Evolutionary conservation across 2,113 vertebrate genomes (phyloP), one percentile per base, ranked within the genome.

Genomic region (Sclerurus mexicanus): DNA sequence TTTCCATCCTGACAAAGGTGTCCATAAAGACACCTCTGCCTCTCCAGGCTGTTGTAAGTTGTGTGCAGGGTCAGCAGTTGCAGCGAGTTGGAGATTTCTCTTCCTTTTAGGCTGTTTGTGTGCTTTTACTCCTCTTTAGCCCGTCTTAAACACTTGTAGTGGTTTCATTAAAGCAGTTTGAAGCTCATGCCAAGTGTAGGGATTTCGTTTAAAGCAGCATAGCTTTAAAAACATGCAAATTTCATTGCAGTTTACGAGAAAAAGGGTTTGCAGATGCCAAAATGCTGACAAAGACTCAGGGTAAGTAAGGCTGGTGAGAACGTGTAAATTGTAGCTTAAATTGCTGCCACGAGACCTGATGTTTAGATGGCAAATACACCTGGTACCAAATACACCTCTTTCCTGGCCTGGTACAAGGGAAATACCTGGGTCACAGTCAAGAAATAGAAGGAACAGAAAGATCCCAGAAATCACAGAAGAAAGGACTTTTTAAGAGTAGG

Each of bases 151-250:
- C 23, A 15, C 47, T 76, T 93, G 25, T 74, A 30, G 16, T 47
- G 40, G 30, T 76, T 72, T 73, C 83, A 74, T 81, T 90, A 76
- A 84, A 80, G 73, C 59, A 40, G 24, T 83, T 83, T 77, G 31
- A 80, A 73, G 44, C 46, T 76, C 14, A 2, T 88, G 90, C 63
- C 74, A 76, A 66, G 56, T 25, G 33, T 11, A 13, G 31, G 46
- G 17, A 14, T 63, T 69, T 76, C 20, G 59, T 55, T 85, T 73
- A 59, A 89, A 87, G 47, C 55, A 59, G 46, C 21, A 7, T 7
- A 63, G 59, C 76, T 86, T 91, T 35, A 33, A 83, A 88, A 71
- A 86, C 69, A 40, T 9, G 55, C 68, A 52, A 35, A 49, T 89
- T 68, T 89, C 47, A 13, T 56, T 84, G 17, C 46, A 30, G 21